Evolutionary conservation across 1,140 invertebrate species (phyloP), one percentile per base, ranked within the genome.

Genomic region (Antheraea mylitta): DNA sequence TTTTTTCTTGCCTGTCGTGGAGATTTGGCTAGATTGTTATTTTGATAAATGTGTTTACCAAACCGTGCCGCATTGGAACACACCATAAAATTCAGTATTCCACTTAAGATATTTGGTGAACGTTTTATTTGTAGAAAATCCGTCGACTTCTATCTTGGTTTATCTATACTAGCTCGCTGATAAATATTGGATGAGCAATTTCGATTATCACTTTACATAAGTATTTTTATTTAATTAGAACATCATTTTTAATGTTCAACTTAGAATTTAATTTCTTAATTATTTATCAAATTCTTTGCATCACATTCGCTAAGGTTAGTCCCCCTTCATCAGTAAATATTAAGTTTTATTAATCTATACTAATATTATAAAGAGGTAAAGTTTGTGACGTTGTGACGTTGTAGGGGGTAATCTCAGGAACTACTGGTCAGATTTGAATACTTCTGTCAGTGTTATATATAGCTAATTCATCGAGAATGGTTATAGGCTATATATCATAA

Each of bases 11-110:
- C 61, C 59, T 65, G 70, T 42, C 61, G 64, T 58, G 18, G 62
- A 63, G 19, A 63, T 38, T 72, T 66, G 67, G 67, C 73, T 63
- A 67, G 58, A 71, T 76, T 63, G 72, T 70, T 76, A 64, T 75
- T 76, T 73, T 77, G 78, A 80, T 69, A 80, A 76, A 80, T 80
- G 73, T 80, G 76, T 80, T 80, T 80, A 80, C 78, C 69, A 72
- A 71, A 30, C 66, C 37, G 42, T 61, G 18, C 16, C 64, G 53
- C 48, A 70, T 62, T 67, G 45, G 64, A 68, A 60, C 58, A 16
- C 45, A 64, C 68, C 61, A 70, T 72, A 72, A 72, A 75, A 72
- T 30, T 66, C 63, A 19, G 30, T 60, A 30, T 59, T 67, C 64
- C 60, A 67, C 67, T 70, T 59, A 62, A 38, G 58, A 70, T 70